phyloP scores from a whole-genome alignment of 2,113 vertebrate genomes.

The Ammodramus savannarum region DNA sequence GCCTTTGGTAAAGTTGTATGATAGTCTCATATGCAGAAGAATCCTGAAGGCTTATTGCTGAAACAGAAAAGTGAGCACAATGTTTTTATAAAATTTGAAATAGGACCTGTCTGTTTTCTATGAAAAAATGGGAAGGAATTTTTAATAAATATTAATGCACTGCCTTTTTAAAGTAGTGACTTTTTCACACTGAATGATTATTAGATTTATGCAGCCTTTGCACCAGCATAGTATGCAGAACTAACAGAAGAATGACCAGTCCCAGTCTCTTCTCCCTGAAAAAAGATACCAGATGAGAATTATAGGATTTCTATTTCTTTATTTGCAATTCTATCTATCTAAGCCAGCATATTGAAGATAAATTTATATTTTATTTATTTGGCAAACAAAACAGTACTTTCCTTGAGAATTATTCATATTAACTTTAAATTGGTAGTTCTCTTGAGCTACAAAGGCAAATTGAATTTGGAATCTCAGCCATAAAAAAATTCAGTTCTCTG shows the following conservation, averaged over 20 bases:
- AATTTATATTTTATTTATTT: background rate
- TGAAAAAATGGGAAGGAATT: background rate
- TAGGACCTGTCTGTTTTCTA: background rate
- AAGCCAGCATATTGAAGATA: background rate
- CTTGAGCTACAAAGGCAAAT: background rate
- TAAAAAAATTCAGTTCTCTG: background rate
- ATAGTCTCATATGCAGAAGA: background rate
- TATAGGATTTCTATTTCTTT: background rate
- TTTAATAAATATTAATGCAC: background rate
- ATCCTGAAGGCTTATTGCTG: background rate
- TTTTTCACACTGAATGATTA: background rate
- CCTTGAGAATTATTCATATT: background rate
- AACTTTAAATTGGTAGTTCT: background rate
- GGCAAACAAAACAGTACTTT: background rate
- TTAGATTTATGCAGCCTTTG: background rate
- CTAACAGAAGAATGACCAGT: background rate
- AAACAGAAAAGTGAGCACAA: background rate
- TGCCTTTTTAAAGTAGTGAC: background rate
- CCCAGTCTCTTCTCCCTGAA: background rate
- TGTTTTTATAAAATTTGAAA: background rate
- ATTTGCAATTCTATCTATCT: background rate
- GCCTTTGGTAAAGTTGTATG: background rate
- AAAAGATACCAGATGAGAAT: background rate
- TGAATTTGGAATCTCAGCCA: background rate
- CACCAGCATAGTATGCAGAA: background rate